phyloP scores from a whole-genome alignment of 2,888 invertebrate species.

The Harpagoxenus sublaevis region DNA sequence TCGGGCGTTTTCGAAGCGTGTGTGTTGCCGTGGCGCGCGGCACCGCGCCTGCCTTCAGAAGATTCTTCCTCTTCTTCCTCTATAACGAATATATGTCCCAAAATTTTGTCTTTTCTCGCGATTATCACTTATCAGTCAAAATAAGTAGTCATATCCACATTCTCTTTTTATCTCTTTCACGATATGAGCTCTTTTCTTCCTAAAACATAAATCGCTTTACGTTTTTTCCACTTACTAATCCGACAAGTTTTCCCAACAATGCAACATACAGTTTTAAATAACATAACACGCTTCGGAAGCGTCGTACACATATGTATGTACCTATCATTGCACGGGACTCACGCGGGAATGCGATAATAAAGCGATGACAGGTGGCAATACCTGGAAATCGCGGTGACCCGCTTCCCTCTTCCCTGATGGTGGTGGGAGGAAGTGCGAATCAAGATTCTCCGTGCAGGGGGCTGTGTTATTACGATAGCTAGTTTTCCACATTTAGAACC shows the following conservation, averaged over 20 bases:
- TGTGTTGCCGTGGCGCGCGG: too few relatives aligned
- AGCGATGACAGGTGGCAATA: conserved; percentile 10
- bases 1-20: too few relatives aligned
- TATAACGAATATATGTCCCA: background rate
- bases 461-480: background rate
- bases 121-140: too few relatives aligned
- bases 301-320: background rate
- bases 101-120: background rate
- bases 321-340: too few relatives aligned
- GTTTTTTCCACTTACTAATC: background rate
- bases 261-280: background rate
- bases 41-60: too few relatives aligned
- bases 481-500: background rate
- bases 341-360: background rate
- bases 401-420: background rate
- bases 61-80: too few relatives aligned
- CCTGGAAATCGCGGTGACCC: conserved; percentile 18
- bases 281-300: conserved; percentile 3
- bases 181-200: background rate
- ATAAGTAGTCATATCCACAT: background rate
- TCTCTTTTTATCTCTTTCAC: background rate
- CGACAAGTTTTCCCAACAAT: background rate
- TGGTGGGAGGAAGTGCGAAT: background rate
- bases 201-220: background rate
- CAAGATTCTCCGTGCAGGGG: background rate